Base-by-base conservation (phyloP, 2,113 vertebrate species). In the Sphaerodactylus townsendi region DNA sequence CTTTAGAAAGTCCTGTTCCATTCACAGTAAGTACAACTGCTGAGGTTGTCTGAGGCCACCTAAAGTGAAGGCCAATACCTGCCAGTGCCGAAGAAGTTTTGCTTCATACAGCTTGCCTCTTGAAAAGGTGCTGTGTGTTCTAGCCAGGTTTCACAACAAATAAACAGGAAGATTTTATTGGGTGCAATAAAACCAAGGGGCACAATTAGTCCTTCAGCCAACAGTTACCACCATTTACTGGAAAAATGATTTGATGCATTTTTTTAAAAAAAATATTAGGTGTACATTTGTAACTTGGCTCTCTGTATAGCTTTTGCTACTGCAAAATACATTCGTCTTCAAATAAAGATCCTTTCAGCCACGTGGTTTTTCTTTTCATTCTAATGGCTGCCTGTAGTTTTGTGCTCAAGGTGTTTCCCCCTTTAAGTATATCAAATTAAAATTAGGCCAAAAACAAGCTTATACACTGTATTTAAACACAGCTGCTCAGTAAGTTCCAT, bases 241-340 rank as follows among this genome's bases (percentile, higher is more conserved):
- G 28, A 41, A 17, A 70, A 88, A 86, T 59, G 35, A 71, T 37
- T 84, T 77, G 5, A 7, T 25, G 10, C 68, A n/a, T n/a, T n/a
- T n/a, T n/a, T 53, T 17, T 9, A 5, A 83, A 66, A 23, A 6
- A n/a, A n/a, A n/a, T n/a, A n/a, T n/a, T 35, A 65, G 14, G 44
- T 37, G n/a, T 10, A 35, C 5, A 59, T 62, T 23, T 14, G 13
- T 87, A 79, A 91, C 89, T 86, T 84, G 80, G 86, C 85, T 94
- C 85, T 94, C 95, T 96, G 95, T 95, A 93, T 95, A 96, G 95
- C 95, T 90, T 85, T 88, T 88, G 66, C 92, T 82, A 92, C 56
- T 85, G 74, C 19, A 71, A 79, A 2, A 17, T 78, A 79, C 90
- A 84, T 88, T 56, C 84, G 33, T 79, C 14, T 73, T 75, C 68